Percentiles rank a stretch among this genome's conserved stretches.
These are phyloP conservation scores for Electrophaes corylata DNA, from an alignment of 2,888 invertebrate genomes.

Conservation along the genomic window DNA sequence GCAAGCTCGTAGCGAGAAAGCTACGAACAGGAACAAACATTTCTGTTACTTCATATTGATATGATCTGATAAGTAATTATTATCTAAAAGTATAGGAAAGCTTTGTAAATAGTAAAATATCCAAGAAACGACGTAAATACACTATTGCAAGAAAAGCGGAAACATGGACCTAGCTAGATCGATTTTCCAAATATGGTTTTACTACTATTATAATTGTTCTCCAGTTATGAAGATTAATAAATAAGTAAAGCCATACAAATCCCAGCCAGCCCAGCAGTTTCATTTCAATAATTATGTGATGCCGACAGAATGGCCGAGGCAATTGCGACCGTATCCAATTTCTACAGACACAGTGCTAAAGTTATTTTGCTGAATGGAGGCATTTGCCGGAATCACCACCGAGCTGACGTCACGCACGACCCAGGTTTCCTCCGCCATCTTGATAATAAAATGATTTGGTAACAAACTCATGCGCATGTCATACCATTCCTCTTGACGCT, in stretches of 20 bases:
- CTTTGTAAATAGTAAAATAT: not conserved
- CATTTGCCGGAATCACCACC: conserved; percentile 41
- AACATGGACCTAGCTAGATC: no score
- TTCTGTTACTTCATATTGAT: not conserved
- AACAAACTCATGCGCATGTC: conserved; percentile 33
- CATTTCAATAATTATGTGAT: conserved; percentile 17
- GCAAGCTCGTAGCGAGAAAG: conserved; percentile 36
- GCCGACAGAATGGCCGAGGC: conserved; percentile 19
- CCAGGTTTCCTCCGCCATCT: conserved; percentile 67
- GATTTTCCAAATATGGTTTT: no score
- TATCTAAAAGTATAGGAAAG: no score
- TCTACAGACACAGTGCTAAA: conserved; percentile 36
- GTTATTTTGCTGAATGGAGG: conserved; percentile 45
- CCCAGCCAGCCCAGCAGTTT: conserved; percentile 10
- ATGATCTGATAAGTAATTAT: not conserved
- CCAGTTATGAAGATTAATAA: not conserved
- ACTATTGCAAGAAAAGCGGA: no score
- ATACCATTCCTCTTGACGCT: conserved; percentile 14
- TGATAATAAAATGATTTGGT: conserved; percentile 56
- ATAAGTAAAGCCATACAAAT: not conserved
- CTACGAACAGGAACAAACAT: conserved; percentile 39
- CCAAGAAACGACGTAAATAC: not conserved
- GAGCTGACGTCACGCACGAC: conserved; percentile 56
- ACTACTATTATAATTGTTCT: no score
- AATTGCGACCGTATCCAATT: conserved; percentile 51